A percentile compares a stretch with the other conserved stretches of the same genome.
Conservation (phyloP, 1,140 invertebrate genomes). For the Eupristina koningsbergeri region DNA sequence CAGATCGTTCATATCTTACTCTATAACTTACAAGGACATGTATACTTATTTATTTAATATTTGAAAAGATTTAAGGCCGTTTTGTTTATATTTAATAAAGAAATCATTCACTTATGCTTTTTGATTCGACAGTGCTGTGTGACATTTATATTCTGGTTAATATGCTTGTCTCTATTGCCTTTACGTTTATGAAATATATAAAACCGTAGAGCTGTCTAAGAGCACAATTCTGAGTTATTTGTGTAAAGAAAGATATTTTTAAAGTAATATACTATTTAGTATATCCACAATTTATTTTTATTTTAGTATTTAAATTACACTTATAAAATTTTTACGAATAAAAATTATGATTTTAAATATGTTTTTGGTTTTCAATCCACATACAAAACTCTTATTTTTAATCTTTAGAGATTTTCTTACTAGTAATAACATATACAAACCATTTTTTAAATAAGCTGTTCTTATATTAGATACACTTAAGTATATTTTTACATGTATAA, state of each 20-base stretch:
- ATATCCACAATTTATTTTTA: neutral
- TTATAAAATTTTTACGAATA: slow-evolving; percentile 7
- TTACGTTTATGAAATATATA: slow-evolving; percentile 62
- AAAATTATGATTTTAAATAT: slow-evolving; percentile 14
- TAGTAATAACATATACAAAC: slow-evolving; percentile 53
- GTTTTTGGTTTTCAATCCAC: slow-evolving; percentile 40
- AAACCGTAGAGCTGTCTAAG: slow-evolving; percentile 54
- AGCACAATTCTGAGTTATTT: slow-evolving; percentile 41
- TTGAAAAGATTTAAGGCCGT: slow-evolving; percentile 70
- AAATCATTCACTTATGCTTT: slow-evolving; percentile 58
- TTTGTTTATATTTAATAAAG: slow-evolving; percentile 60
- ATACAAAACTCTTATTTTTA: slow-evolving; percentile 47
- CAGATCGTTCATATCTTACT: slow-evolving; percentile 53
- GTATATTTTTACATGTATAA: slow-evolving; percentile 72
- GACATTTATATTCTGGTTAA: slow-evolving; percentile 37
- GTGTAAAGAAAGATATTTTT: slow-evolving; percentile 48
- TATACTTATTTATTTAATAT: slow-evolving; percentile 60
- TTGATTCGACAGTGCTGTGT: slow-evolving; percentile 19
- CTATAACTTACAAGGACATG: slow-evolving; percentile 57
- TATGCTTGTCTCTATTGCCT: slow-evolving; percentile 53
- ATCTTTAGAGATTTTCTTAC: slow-evolving; percentile 48
- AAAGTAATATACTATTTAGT: slow-evolving; percentile 25
- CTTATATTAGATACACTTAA: slow-evolving; percentile 71
- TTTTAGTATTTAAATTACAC: neutral
- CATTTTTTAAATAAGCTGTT: slow-evolving; percentile 63